Conservation (phyloP, 2,113 vertebrate species). For the Cavia porcellus region DNA sequence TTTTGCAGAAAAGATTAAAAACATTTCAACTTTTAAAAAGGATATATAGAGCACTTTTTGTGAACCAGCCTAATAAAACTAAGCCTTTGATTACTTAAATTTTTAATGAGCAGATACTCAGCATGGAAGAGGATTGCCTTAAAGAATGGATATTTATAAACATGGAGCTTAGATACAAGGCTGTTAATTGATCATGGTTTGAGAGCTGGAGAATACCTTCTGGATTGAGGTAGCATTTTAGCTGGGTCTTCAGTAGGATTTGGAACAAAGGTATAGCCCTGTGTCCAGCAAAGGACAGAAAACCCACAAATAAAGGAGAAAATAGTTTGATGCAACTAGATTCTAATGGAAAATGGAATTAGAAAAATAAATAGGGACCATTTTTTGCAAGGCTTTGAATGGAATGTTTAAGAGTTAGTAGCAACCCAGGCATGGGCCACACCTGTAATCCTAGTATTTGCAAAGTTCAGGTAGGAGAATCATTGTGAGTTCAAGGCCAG, state of each 20-base stretch:
- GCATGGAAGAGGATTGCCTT: not conserved
- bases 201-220: not conserved
- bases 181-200: constrained; percentile 10
- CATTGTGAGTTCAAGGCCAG: no score
- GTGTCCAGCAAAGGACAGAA: constrained; percentile 16
- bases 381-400: not conserved
- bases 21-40: constrained; percentile 1
- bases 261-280: not conserved
- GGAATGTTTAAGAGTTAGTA: not conserved
- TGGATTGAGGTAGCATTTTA: constrained; percentile 41
- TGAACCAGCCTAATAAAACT: constrained; percentile 44
- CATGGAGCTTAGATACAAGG: constrained; percentile 16
- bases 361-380: not conserved
- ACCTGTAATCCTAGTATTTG: not conserved
- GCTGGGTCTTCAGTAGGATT: not conserved
- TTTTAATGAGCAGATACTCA: not conserved
- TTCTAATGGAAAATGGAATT: constrained; percentile 38
- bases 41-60: not conserved
- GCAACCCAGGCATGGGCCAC: not conserved
- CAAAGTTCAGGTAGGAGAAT: no score
- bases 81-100: constrained; percentile 33
- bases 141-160: constrained; percentile 35
- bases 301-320: not conserved
- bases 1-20: constrained; percentile 34
- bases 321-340: not conserved